These are phyloP conservation scores for Caenorhabditis sinica DNA, from an alignment of 2,888 invertebrate species.

Conservation along the genomic window DNA sequence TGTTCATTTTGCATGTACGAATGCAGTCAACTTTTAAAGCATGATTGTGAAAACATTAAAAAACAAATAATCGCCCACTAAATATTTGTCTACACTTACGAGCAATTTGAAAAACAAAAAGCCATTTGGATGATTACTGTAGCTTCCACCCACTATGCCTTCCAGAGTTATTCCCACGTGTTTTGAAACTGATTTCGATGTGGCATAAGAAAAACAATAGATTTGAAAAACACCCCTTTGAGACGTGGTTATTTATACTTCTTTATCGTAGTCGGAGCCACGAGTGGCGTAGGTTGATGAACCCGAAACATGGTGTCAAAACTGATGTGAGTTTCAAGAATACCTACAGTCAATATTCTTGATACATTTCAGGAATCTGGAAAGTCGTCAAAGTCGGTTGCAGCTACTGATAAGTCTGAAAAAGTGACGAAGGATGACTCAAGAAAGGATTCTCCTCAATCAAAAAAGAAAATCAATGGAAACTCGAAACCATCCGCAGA, in stretches of 20 bases:
- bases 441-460: not conserved
- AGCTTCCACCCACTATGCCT: no score
- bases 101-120: no score
- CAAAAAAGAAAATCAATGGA: not conserved
- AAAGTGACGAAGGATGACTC: slow-evolving; percentile 17
- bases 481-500: not conserved
- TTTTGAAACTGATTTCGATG: no score
- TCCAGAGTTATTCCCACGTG: no score
- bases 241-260: not conserved
- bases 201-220: no score
- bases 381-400: slow-evolving; percentile 16
- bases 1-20: no score
- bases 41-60: no score
- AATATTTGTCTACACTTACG: no score
- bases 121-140: no score
- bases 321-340: slow-evolving; percentile 18
- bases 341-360: not conserved
- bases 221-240: no score
- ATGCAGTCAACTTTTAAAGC: no score
- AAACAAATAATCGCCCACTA: no score
- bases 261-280: slow-evolving; percentile 13
- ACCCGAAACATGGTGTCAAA: slow-evolving; percentile 28
- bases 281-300: slow-evolving; percentile 9
- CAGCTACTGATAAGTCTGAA: slow-evolving; percentile 26
- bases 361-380: slow-evolving; percentile 8